These are phyloP conservation scores for Iphiclides podalirius DNA, from an alignment of 2,888 invertebrate genomes.

Conservation along the genomic window DNA sequence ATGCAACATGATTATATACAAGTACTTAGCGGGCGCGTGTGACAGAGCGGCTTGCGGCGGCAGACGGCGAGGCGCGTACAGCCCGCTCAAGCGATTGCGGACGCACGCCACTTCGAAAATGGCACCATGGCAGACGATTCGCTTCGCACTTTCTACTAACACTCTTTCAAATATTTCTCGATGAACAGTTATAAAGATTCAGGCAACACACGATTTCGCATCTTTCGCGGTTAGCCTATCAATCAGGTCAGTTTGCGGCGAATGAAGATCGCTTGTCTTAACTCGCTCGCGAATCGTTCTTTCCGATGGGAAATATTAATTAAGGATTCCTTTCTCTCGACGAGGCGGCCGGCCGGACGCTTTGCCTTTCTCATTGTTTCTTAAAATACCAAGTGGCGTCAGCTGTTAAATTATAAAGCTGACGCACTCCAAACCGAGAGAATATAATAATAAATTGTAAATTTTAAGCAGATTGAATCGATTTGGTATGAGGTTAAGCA, in stretches of 20 bases:
- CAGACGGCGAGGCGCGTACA: conserved; percentile 40
- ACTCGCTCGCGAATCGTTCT: too few species aligned
- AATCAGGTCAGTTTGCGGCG: too few species aligned
- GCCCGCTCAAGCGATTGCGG: conserved; percentile 24
- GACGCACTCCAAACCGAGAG: too few species aligned
- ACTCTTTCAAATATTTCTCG: not conserved
- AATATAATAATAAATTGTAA: too few species aligned
- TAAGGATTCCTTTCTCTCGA: not conserved
- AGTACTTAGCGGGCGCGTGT: conserved; percentile 25
- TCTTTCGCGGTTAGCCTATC: too few species aligned
- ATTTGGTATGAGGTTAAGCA: too few species aligned
- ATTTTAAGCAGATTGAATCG: too few species aligned
- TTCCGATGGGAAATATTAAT: not conserved
- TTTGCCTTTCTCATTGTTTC: not conserved
- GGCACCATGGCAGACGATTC: too few species aligned
- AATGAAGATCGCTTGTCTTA: too few species aligned
- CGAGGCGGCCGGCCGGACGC: not conserved
- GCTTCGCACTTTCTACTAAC: not conserved
- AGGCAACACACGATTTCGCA: too few species aligned
- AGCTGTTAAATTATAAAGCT: not conserved
- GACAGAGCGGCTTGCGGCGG: conserved; percentile 29
- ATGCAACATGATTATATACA: conserved; percentile 23
- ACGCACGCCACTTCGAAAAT: too few species aligned
- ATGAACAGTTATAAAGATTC: too few species aligned
- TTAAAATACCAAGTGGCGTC: not conserved